Evolutionary conservation across 1,140 invertebrate genomes (phyloP).

Genomic region (Eriosoma lanigerum): DNA sequence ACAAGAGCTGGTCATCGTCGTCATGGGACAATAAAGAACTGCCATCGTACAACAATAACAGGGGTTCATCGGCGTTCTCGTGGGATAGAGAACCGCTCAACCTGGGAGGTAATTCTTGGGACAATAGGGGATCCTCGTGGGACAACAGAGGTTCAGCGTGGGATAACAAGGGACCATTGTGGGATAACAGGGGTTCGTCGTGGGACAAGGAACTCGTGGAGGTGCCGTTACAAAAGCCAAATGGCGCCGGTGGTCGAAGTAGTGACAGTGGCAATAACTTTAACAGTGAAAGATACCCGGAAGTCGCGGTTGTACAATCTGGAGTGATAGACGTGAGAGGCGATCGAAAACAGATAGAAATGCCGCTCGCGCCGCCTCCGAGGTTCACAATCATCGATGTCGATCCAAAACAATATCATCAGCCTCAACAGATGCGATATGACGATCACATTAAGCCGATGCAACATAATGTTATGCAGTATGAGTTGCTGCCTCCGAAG

Average conservation of each 20-base stretch:
- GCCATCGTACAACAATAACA: neutral
- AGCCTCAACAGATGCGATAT: neutral
- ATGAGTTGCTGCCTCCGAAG: neutral
- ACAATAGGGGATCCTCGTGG: slow-evolving; percentile 3
- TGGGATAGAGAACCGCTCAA: slow-evolving; percentile 6
- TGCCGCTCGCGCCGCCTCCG: neutral
- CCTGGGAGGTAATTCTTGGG: neutral
- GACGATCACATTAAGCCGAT: neutral
- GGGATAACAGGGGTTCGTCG: neutral
- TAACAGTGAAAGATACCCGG: slow-evolving; percentile 6
- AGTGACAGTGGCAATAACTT: neutral
- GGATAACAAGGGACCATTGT: neutral
- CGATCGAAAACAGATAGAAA: neutral
- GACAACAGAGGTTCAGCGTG: neutral
- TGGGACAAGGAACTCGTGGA: slow-evolving; percentile 39
- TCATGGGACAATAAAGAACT: neutral
- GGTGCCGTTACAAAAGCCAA: slow-evolving; percentile 7
- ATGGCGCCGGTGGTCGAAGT: neutral
- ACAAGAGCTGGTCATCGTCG: slow-evolving; percentile 16
- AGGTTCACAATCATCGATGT: slow-evolving; percentile 34
- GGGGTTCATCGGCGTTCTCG: neutral
- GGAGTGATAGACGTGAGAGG: slow-evolving; percentile 39
- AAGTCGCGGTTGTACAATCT: slow-evolving; percentile 28
- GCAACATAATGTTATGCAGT: neutral
- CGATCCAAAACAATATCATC: slow-evolving; percentile 24